Evolutionary conservation across 2,113 vertebrate species (phyloP).

Genomic region (Erpornis zantholeuca): DNA sequence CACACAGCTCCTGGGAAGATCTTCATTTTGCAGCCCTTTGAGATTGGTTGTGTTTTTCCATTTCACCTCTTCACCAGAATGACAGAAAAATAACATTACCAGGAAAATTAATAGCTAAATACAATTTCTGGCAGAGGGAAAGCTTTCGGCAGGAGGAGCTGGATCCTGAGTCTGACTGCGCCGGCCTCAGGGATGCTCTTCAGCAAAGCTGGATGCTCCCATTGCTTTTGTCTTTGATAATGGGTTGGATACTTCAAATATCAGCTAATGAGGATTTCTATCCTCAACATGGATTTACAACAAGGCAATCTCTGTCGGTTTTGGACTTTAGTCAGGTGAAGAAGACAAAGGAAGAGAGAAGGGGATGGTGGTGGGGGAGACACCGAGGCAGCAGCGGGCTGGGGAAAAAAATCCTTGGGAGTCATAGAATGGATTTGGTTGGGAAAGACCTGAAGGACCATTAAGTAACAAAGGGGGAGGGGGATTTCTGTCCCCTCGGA

Average conservation of each 20-base stretch:
- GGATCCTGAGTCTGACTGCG: neutral
- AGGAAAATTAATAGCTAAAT: conserved; percentile 41
- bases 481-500: neutral
- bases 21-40: neutral
- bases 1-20: conserved; percentile 46
- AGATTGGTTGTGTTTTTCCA: conserved; percentile 48
- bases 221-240: neutral
- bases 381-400: rapidly evolving
- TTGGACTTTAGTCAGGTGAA: neutral
- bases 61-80: conserved; percentile 11
- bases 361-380: neutral
- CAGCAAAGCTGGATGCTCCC: neutral
- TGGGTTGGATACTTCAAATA: neutral
- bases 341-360: neutral
- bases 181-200: neutral
- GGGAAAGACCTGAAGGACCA: neutral
- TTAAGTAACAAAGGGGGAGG: neutral
- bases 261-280: neutral
- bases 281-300: rapidly evolving
- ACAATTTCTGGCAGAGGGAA: neutral
- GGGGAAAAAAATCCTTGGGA: neutral
- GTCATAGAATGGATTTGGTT: neutral
- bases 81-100: neutral
- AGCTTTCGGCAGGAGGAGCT: neutral
- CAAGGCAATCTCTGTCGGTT: neutral